phyloP scores from a whole-genome alignment of 2,113 vertebrate genomes.

The Chaetodon auriga region DNA sequence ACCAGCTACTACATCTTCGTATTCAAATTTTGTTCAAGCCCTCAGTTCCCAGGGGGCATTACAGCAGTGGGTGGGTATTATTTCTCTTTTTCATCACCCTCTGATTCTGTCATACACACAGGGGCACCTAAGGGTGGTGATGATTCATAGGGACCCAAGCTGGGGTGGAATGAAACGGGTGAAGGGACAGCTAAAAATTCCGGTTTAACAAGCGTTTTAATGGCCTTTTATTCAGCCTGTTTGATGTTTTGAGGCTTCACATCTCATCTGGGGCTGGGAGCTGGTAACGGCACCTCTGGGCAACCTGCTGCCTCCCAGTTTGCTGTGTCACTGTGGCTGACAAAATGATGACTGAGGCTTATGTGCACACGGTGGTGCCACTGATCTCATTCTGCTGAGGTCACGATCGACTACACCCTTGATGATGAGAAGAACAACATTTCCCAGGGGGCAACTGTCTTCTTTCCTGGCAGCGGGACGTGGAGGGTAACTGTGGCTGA shows the following conservation, averaged over 20 bases:
- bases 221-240: conserved; percentile 12
- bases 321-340: conserved; percentile 55
- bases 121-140: conserved; percentile 27
- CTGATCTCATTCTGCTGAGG: conserved; percentile 63
- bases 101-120: conserved; percentile 45
- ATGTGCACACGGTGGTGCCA: not conserved
- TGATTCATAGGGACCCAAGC: conserved; percentile 42
- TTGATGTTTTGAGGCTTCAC: conserved; percentile 29
- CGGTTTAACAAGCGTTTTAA: conserved; percentile 53
- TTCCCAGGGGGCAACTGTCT: conserved; percentile 37
- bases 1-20: conserved; percentile 30
- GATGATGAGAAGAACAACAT: conserved; percentile 45
- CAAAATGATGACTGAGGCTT: conserved; percentile 48
- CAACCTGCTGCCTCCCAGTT: conserved; percentile 15
- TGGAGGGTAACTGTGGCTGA: conserved; percentile 20
- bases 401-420: conserved; percentile 39
- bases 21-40: conserved; percentile 50
- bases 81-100: conserved; percentile 55
- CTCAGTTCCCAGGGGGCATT: conserved; percentile 27
- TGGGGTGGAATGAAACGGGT: conserved; percentile 14
- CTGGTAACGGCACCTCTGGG: not conserved
- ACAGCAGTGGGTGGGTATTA: conserved; percentile 59
- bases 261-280: conserved; percentile 14
- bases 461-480: conserved; percentile 25
- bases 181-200: conserved; percentile 25